Percentiles rank a stretch among this genome's conserved stretches.
phyloP scores from a whole-genome alignment of 2,797 vertebrate species.

The Cyprinodon diabolis region DNA sequence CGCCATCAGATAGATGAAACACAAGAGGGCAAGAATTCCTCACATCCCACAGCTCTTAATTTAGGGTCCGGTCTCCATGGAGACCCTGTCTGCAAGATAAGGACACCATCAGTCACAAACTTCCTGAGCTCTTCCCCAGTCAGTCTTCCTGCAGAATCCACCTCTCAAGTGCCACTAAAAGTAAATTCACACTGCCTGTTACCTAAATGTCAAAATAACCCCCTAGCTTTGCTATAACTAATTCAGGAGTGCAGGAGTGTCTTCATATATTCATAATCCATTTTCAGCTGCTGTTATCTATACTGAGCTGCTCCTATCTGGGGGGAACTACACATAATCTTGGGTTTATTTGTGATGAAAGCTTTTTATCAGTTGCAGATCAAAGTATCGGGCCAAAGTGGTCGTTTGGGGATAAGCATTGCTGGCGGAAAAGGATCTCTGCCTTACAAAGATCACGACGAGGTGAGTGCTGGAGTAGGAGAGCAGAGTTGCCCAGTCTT shows the following conservation, averaged over 20 bases:
- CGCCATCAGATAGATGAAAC: conserved; percentile 54
- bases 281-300: neutral
- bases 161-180: conserved; percentile 78
- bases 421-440: conserved; percentile 88
- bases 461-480: conserved; percentile 72
- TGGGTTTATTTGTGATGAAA: conserved; percentile 15
- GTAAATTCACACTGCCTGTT: conserved; percentile 59
- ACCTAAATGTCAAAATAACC: conserved; percentile 21
- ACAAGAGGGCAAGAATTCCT: conserved; percentile 66
- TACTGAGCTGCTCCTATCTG: neutral
- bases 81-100: conserved; percentile 34
- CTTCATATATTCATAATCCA: neutral
- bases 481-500: neutral
- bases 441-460: conserved; percentile 86
- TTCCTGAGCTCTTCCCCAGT: conserved; percentile 23
- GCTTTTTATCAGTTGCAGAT: conserved; percentile 84
- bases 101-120: conserved; percentile 37
- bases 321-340: neutral
- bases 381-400: conserved; percentile 85
- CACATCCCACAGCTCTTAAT: conserved; percentile 47
- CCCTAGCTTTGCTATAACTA: neutral
- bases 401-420: conserved; percentile 88
- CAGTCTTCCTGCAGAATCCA: conserved; percentile 48
- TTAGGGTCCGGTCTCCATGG: conserved; percentile 45
- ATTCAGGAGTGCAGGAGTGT: neutral